Evolutionary conservation across 2,888 invertebrate genomes (phyloP), one percentile per base, ranked within the genome.

Genomic region (Abrostola triplasia): DNA sequence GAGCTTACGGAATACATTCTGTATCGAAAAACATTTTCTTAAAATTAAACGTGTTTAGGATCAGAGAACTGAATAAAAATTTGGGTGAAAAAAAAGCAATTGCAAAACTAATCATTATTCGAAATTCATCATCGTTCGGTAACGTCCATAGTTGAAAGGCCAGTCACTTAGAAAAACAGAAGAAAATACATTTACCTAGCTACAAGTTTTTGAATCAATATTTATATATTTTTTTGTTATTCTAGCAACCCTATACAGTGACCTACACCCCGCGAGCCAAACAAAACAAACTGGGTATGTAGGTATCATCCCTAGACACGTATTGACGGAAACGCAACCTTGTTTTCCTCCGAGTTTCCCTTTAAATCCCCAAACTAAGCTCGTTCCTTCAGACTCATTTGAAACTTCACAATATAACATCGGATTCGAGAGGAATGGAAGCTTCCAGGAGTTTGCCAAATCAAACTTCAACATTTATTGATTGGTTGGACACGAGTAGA

Each of bases 321-420:
- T 74, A 76, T 72, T 64, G 75, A 73, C 70, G 68, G 57, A 75
- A 80, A 77, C 37, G 80, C 81, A 84, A 87, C 83, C 84, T 85
- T 86, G 86, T 86, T 87, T 84, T 82, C 76, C 76, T 58, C 64
- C 37, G 60, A 70, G 64, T 64, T 63, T 55, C 60, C 64, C 64
- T 67, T 72, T 49, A 65, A 72, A 75, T 61, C 62, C 64, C 36
- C 59, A 51, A 74, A 81, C 66, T 67, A 64, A 59, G 44, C 67
- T 65, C 68, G 56, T 75, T 73, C 42, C 10, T 42, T 53, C 52
- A 62, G 65, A 73, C 64, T 76, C 56, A 50, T 59, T 59, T 35
- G 35, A 35, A 59, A 59, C 58, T 52, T 47, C 12, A 73, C 44
- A 48, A 60, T n/a, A 49, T 42, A 57, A 47, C 38, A 49, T 73